Conservation (phyloP, 2,888 invertebrate species). For the Thecophora atra region DNA sequence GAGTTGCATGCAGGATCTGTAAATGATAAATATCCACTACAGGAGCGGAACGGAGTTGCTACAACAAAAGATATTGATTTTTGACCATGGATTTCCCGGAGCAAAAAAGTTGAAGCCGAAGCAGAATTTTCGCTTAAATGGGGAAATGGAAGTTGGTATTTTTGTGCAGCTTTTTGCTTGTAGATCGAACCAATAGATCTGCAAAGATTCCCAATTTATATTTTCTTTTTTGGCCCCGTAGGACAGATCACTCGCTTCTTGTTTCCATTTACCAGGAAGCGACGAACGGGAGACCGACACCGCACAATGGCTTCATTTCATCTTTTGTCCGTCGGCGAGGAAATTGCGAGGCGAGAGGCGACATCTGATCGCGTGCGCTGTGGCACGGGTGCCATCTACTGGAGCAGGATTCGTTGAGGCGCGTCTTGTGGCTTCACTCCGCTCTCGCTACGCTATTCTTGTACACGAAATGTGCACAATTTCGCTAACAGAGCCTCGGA, state of each 20-base stretch:
- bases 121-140: too few relatives aligned
- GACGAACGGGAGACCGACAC: slow-evolving; percentile 31
- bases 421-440: not conserved
- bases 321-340: not conserved
- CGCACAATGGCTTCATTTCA: not conserved
- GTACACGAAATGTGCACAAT: slow-evolving; percentile 16
- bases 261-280: slow-evolving; percentile 22
- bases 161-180: too few relatives aligned
- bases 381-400: slow-evolving; percentile 27
- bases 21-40: slow-evolving; percentile 6
- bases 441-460: slow-evolving; percentile 1
- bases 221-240: not conserved
- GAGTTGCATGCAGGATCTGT: slow-evolving; percentile 1
- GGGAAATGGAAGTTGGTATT: too few relatives aligned
- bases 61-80: not conserved
- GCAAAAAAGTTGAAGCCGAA: too few relatives aligned
- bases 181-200: too few relatives aligned
- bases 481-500: not conserved
- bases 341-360: slow-evolving; percentile 33
- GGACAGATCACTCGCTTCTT: not conserved
- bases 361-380: slow-evolving; percentile 36
- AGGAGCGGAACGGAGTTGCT: not conserved
- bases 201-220: too few relatives aligned
- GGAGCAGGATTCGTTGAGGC: slow-evolving; percentile 5
- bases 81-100: not conserved